Evolutionary conservation across 2,888 invertebrate genomes (phyloP).

Genomic region (Phaedon cochleariae): DNA sequence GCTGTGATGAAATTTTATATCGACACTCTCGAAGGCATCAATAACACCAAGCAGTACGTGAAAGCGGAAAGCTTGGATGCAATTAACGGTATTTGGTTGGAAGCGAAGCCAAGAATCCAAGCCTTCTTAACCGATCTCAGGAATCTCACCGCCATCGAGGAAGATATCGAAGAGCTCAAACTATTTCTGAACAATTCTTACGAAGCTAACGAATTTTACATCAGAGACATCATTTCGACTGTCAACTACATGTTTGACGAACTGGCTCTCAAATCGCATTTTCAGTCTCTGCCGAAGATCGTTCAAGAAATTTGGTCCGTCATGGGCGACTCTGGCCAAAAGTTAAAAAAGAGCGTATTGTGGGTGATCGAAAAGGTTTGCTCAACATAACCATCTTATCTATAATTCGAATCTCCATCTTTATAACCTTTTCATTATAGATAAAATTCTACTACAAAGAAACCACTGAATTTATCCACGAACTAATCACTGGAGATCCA

Average conservation of each 20-base stretch:
- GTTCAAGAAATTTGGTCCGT: conserved; percentile 85
- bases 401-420: background rate
- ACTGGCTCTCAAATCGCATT: conserved; percentile 77
- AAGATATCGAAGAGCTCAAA: conserved; percentile 76
- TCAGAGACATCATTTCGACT: conserved; percentile 78
- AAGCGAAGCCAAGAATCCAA: conserved; percentile 75
- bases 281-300: conserved; percentile 81
- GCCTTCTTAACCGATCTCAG: conserved; percentile 78
- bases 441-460: conserved; percentile 77
- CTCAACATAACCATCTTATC: background rate
- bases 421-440: conserved; percentile 40
- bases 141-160: conserved; percentile 75
- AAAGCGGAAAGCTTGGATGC: conserved; percentile 76
- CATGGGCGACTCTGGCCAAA: conserved; percentile 85
- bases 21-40: conserved; percentile 64
- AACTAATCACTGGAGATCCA: conserved; percentile 78
- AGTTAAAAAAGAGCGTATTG: conserved; percentile 77
- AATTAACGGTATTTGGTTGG: conserved; percentile 76
- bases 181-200: conserved; percentile 79
- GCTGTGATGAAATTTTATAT: conserved; percentile 63
- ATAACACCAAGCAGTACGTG: conserved; percentile 73
- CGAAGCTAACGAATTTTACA: conserved; percentile 83
- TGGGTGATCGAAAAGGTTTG: conserved; percentile 76
- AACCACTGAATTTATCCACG: conserved; percentile 73
- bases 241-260: conserved; percentile 78